Base-by-base conservation (phyloP, 2,113 vertebrate genomes). In the Collichthys lucidus region DNA sequence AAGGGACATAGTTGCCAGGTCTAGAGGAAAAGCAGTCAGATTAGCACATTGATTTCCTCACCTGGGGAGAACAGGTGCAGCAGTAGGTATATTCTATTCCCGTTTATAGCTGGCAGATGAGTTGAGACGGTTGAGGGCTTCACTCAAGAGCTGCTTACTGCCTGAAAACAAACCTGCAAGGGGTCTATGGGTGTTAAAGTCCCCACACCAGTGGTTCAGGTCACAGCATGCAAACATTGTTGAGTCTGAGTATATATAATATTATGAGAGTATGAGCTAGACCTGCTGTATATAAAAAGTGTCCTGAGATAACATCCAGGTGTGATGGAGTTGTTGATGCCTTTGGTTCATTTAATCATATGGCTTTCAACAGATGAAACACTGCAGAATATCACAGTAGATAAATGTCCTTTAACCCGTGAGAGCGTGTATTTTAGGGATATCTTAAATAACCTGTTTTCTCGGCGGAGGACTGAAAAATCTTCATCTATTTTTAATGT, bases 11-110 rank as follows among this genome's bases (percentile, higher is more conserved):
- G 74, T 75, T 82, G 63, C 68, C 80, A 83, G 76, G 56, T 79
- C 70, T 74, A 53, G 40, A 74, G 60, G 68, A 85, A 79, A 84
- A 77, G 79, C 50, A 77, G 77, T 50, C 80, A 79, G 85, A 93
- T 94, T 91, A 85, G 77, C 22, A 42, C 74, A 92, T 93, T 55
- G 86, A 92, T 90, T 83, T 66, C 56, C 55, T 80, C 63, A 42
- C 20, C 24, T 26, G 12, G 78, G 12, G 78, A 77, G 75, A 74
- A 60, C 84, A 69, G 81, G 73, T 86, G 76, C 69, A 60, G 83
- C 52, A 61, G 53, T 63, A n/a, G 57, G 70, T 71, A 14, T 57
- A n/a, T 53, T 74, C n/a, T 57, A 42, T 40, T 78, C 29, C 24
- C 62, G 83, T 8, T 65, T 77, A 40, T 57, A 50, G 70, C n/a